Percentiles rank a stretch among this genome's conserved stretches.
Conservation (phyloP, 2,113 vertebrate species). For the Semnornis frantzii region DNA sequence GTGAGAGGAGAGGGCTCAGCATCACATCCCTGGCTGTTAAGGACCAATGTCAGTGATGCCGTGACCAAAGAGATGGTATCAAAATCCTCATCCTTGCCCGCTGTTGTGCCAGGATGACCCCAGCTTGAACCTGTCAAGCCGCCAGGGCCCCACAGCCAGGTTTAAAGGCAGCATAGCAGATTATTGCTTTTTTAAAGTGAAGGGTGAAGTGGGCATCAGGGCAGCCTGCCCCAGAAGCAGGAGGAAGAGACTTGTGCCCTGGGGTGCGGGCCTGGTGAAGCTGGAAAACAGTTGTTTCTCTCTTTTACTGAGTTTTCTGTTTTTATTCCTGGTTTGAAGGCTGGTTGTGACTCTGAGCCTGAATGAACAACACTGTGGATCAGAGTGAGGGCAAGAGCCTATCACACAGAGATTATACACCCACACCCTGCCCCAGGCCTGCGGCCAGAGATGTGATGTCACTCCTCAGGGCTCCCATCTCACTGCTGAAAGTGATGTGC, state of each 20-base stretch:
- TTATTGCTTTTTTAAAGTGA: not conserved
- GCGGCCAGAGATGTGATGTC: not conserved
- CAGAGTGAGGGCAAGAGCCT: not conserved
- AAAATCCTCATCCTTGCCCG: not conserved
- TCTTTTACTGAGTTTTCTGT: not conserved
- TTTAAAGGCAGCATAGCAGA: slow-evolving; percentile 18
- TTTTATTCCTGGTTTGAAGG: not conserved
- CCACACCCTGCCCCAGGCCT: not conserved
- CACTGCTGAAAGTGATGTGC: not conserved
- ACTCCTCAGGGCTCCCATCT: not conserved
- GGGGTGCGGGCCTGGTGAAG: not conserved
- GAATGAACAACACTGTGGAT: not conserved
- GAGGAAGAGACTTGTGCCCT: not conserved
- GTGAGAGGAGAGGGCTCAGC: not conserved
- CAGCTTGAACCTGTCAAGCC: not conserved
- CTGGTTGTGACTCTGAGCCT: not conserved
- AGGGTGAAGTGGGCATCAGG: not conserved
- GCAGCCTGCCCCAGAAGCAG: not conserved
- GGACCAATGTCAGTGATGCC: not conserved
- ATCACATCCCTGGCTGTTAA: not conserved
- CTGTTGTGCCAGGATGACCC: not conserved
- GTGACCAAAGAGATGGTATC: fast-evolving
- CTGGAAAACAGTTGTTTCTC: not conserved
- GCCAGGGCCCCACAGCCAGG: fast-evolving
- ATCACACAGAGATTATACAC: not conserved